Conservation (phyloP, 2,113 vertebrate genomes). For the Alectura lathami region DNA sequence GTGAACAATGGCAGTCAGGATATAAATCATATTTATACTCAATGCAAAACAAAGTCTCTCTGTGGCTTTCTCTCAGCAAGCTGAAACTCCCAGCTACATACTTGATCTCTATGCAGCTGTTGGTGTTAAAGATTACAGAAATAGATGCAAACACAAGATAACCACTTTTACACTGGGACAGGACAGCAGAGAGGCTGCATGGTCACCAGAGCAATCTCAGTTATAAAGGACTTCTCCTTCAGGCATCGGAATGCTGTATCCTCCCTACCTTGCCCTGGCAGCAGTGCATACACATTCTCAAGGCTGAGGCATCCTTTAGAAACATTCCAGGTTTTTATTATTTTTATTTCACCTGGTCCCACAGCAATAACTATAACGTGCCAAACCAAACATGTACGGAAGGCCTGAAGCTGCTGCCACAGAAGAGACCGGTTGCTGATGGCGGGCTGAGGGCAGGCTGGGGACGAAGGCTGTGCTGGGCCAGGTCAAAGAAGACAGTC, state of each 20-base stretch:
- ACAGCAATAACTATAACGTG: background rate
- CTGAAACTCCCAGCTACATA: background rate
- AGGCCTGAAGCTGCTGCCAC: background rate
- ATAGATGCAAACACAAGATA: background rate
- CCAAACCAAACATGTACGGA: background rate
- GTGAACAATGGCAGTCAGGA: rapidly evolving
- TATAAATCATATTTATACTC: background rate
- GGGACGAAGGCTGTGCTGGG: background rate
- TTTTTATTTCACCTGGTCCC: background rate
- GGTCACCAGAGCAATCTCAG: background rate
- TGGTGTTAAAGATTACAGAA: background rate
- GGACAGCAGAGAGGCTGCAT: background rate
- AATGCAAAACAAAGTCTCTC: background rate
- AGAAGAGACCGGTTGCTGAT: background rate
- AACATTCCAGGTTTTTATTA: background rate
- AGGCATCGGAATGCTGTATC: background rate
- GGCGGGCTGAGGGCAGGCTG: background rate
- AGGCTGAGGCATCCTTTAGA: background rate
- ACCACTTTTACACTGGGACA: background rate
- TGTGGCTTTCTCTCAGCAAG: background rate
- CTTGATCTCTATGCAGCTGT: background rate
- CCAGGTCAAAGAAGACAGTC: no score
- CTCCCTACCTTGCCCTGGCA: background rate
- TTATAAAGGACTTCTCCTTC: background rate
- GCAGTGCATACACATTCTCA: background rate